Conservation (phyloP, 2,888 invertebrate species). For the Tinea semifulvella region DNA sequence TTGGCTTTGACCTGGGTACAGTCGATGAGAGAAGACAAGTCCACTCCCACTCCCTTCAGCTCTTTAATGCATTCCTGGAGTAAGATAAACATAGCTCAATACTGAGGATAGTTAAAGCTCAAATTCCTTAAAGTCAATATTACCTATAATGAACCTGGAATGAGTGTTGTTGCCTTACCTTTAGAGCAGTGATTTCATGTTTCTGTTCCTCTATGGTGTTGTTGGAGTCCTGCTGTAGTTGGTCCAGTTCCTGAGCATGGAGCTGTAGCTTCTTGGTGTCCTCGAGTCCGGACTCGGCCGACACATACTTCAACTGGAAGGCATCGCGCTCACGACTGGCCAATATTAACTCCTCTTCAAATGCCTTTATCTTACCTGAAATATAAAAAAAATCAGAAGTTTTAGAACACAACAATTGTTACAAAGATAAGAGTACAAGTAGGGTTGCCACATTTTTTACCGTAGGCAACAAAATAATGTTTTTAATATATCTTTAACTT, state of each 20-base stretch:
- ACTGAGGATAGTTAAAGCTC: too few species aligned
- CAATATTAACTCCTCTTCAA: constrained; percentile 55
- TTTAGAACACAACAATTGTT: too few species aligned
- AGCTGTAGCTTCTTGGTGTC: constrained; percentile 66
- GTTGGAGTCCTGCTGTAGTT: constrained; percentile 44
- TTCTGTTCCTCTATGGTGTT: constrained; percentile 54
- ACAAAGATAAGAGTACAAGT: too few species aligned
- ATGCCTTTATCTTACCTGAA: constrained; percentile 51
- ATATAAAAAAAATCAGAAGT: too few species aligned
- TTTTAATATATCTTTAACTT: too few species aligned
- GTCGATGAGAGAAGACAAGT: constrained; percentile 46
- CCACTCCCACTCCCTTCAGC: constrained; percentile 41
- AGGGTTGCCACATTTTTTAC: too few species aligned
- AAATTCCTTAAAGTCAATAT: too few species aligned
- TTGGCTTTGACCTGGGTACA: constrained; percentile 57
- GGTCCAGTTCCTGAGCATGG: constrained; percentile 59
- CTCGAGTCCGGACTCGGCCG: constrained; percentile 57
- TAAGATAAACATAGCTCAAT: constrained; percentile 15
- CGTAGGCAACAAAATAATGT: too few species aligned
- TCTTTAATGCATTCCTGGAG: constrained; percentile 53
- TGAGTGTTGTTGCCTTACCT: too few species aligned
- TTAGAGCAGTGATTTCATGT: constrained; percentile 50
- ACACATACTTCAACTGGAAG: constrained; percentile 55
- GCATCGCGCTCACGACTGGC: constrained; percentile 53
- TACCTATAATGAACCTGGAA: too few species aligned